A percentile compares a stretch with the other conserved stretches of the same genome.
Conservation (phyloP, 1,140 invertebrate species). For the Dolichoris vasculosae region DNA sequence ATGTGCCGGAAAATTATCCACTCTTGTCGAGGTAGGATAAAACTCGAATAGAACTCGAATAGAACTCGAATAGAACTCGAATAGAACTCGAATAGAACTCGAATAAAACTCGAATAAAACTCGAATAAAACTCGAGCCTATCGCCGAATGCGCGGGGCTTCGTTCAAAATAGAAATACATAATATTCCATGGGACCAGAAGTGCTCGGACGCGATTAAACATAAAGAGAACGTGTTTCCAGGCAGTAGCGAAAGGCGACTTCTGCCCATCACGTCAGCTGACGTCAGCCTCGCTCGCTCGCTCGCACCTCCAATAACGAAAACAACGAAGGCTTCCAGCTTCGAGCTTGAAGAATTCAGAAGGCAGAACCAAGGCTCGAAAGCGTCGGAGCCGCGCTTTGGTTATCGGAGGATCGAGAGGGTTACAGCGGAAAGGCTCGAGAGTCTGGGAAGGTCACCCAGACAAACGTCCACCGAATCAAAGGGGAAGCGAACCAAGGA, state of each 20-base stretch:
- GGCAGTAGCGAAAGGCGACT: constrained; percentile 19
- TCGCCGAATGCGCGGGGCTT: not conserved
- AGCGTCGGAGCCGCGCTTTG: too few relatives aligned
- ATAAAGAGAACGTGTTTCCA: not conserved
- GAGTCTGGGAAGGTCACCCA: too few relatives aligned
- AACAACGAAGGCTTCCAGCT: not conserved
- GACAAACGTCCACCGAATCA: too few relatives aligned
- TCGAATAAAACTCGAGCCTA: not conserved
- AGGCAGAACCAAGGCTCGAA: too few relatives aligned
- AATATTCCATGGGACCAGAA: not conserved
- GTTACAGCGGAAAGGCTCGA: too few relatives aligned
- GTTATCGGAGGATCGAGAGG: too few relatives aligned
- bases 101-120: too few relatives aligned
- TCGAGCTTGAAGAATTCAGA: not conserved
- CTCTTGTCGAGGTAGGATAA: not conserved
- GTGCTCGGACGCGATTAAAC: not conserved
- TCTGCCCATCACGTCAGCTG: constrained; percentile 53
- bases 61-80: too few relatives aligned
- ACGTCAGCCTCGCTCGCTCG: constrained; percentile 55
- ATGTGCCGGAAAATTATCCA: not conserved
- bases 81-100: too few relatives aligned
- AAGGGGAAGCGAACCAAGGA: too few relatives aligned
- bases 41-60: too few relatives aligned
- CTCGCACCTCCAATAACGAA: constrained; percentile 43
- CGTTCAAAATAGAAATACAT: not conserved